Percentiles rank a stretch among this genome's conserved stretches.
Evolutionary conservation across 2,888 invertebrate genomes (phyloP).

Genomic region (Hirtodrosophila confusa): DNA sequence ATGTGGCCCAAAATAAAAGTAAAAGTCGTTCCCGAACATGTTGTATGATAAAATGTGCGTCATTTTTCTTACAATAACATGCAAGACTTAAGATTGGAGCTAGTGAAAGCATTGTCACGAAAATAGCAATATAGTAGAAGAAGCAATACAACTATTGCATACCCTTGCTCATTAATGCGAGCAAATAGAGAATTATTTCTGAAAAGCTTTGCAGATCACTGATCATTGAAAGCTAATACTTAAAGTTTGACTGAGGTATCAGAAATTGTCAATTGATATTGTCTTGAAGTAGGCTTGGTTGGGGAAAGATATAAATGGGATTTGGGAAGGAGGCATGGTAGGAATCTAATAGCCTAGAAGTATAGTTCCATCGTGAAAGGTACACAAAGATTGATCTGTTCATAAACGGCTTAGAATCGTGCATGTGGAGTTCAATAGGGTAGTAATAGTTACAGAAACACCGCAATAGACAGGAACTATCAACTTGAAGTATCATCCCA

Average conservation of each 20-base stretch:
- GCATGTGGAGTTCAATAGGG: not conserved
- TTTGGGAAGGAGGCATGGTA: too few relatives aligned
- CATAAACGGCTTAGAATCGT: too few relatives aligned
- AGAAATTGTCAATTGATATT: too few relatives aligned
- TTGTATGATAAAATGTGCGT: slow-evolving; percentile 62
- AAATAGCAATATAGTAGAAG: not conserved
- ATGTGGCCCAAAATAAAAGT: slow-evolving; percentile 46
- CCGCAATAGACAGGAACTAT: slow-evolving; percentile 11
- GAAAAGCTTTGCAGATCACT: too few relatives aligned
- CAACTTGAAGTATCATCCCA: slow-evolving; percentile 27
- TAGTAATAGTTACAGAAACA: slow-evolving; percentile 6
- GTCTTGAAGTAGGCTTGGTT: too few relatives aligned
- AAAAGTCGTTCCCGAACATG: slow-evolving; percentile 45
- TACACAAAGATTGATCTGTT: too few relatives aligned
- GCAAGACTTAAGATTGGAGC: slow-evolving; percentile 29
- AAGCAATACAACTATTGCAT: not conserved
- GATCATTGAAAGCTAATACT: too few relatives aligned
- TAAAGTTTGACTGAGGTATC: too few relatives aligned
- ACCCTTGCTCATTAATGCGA: not conserved
- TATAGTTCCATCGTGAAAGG: too few relatives aligned
- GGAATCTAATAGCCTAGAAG: too few relatives aligned
- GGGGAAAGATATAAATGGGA: too few relatives aligned
- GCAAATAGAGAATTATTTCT: too few relatives aligned
- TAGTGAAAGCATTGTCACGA: slow-evolving; percentile 31
- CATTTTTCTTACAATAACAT: slow-evolving; percentile 61